A percentile compares a stretch with the other conserved stretches of the same genome.
phyloP scores from a whole-genome alignment of 2,113 vertebrate genomes.

The Phrynosoma blainvillii region DNA sequence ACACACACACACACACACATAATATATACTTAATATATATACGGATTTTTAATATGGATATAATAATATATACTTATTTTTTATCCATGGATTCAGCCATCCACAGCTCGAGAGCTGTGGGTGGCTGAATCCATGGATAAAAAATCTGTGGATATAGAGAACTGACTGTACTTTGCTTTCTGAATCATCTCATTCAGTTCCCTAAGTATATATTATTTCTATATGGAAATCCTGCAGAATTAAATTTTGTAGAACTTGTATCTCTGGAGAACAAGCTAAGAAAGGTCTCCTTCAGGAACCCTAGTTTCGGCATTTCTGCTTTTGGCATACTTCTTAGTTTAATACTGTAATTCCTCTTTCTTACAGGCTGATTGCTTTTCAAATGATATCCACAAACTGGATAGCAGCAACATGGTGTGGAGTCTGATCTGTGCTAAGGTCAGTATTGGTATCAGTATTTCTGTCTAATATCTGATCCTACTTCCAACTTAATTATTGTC shows the following conservation, averaged over 20 bases:
- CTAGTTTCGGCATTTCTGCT: not conserved
- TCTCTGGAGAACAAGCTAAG: constrained; percentile 2
- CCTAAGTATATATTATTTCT: not conserved
- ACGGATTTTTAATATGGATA: too few species aligned
- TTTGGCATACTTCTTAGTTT: constrained; percentile 8
- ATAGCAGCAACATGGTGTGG: constrained; percentile 93
- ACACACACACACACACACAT: too few species aligned
- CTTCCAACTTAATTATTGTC: constrained; percentile 19
- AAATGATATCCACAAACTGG: constrained; percentile 98
- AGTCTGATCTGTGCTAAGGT: constrained; percentile 92
- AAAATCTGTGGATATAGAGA: too few species aligned
- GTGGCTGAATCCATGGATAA: too few species aligned
- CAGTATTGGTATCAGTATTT: constrained; percentile 61
- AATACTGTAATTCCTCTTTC: constrained; percentile 46
- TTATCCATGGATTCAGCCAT: too few species aligned
- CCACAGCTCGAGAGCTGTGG: too few species aligned
- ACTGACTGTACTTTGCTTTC: not conserved
- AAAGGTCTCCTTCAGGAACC: not conserved
- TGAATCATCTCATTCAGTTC: not conserved
- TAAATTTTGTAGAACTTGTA: constrained; percentile 1
- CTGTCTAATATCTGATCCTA: not conserved
- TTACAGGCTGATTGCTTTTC: constrained; percentile 98
- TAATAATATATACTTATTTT: too few species aligned
- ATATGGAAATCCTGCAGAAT: constrained; percentile 16
- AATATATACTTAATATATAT: too few species aligned